Evolutionary conservation across 2,113 vertebrate species (phyloP).

Genomic region (Bambusicola thoracicus): DNA sequence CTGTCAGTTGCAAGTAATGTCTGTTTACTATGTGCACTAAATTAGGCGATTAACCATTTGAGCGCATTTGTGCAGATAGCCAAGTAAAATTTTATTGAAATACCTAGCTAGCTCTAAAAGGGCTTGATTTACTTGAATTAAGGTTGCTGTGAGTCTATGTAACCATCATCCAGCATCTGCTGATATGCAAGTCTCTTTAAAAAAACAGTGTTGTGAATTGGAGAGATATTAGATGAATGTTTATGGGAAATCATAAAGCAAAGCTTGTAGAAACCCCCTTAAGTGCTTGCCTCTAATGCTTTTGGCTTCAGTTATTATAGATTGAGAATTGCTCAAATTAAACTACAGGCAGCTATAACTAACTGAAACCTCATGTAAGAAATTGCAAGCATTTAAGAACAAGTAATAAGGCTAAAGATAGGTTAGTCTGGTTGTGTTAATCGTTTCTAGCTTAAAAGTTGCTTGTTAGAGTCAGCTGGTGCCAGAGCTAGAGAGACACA

Average conservation of each 20-base stretch:
- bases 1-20: slow-evolving; percentile 3
- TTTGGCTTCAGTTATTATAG: background rate
- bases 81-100: background rate
- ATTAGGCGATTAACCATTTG: slow-evolving; percentile 35
- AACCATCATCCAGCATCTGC: background rate
- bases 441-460: background rate
- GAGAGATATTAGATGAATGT: background rate
- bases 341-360: background rate
- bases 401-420: background rate
- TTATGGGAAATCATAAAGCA: background rate
- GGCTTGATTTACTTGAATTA: background rate
- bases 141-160: background rate
- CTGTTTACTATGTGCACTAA: slow-evolving; percentile 34
- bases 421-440: background rate
- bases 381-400: background rate
- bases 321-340: background rate
- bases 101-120: background rate
- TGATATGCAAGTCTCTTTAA: background rate
- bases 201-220: background rate
- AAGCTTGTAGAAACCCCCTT: background rate
- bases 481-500: background rate
- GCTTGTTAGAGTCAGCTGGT: background rate
- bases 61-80: slow-evolving; percentile 6
- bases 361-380: background rate
- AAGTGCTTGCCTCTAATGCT: background rate